Evolutionary conservation across 2,888 invertebrate genomes (phyloP), one percentile per base, ranked within the genome.

Genomic region (Luffia ferchaultella): DNA sequence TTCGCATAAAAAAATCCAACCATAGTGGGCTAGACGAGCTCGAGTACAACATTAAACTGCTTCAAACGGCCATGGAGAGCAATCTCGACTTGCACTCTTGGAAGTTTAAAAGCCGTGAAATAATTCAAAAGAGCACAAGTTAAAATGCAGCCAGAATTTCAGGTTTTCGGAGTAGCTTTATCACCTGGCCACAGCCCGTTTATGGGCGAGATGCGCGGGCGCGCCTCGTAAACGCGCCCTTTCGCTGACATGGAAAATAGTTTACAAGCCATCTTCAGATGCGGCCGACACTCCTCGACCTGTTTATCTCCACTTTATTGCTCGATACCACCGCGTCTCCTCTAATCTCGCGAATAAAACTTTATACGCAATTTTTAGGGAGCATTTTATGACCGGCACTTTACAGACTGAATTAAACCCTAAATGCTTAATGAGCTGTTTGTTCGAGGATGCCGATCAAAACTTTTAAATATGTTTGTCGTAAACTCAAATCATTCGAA

Each of bases 201-300:
- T 71, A 73, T 67, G 54, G 62, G 62, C 42, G 58, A 58, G 60
- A 61, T 60, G 53, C 59, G 56, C 57, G 57, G 51, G 46, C 59
- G 62, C 60, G 60, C 59, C 55, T 67, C 68, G 71, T 76, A 75
- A 76, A 73, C 67, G 69, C 65, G 68, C 68, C 71, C 72, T 77
- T 77, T 76, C 66, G 79, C 77, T 77, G 79, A 79, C 78, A 76
- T 71, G 74, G 76, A 75, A 78, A 79, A 78, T 78, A 78, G 79
- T 79, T 78, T 77, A 78, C 72, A 74, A 68, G 72, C 69, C 58
- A 67, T 71, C 69, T 71, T 57, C 60, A 18, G 50, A 42, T 42
- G 16, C 42, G 18, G n/a, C 15, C 45, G 45, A 12, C 53, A 63
- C n/a, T n/a, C n/a, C n/a, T n/a, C n/a, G n/a, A n/a, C n/a, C 64